Percentiles rank a stretch among this genome's conserved stretches.
phyloP scores from a whole-genome alignment of 1,140 invertebrate genomes.

The Macrotrachela quadricornifera region DNA sequence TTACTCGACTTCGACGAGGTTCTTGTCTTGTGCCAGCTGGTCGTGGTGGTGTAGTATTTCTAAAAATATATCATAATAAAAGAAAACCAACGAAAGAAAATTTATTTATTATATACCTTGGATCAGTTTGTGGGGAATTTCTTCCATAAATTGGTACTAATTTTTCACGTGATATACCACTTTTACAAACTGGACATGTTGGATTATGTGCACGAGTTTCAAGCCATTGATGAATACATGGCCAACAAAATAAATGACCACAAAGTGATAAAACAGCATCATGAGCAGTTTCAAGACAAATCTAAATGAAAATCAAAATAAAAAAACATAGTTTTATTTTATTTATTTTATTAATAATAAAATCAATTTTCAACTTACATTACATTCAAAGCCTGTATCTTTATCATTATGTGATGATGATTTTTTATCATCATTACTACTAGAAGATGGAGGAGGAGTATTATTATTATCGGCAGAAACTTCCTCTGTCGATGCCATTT shows the following conservation, averaged over 20 bases:
- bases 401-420: too few species aligned
- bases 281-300: constrained; percentile 70
- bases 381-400: too few species aligned
- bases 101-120: constrained; percentile 33
- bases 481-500: too few species aligned
- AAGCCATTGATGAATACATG: constrained; percentile 92
- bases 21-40: too few species aligned
- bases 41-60: too few species aligned
- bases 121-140: constrained; percentile 59
- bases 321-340: too few species aligned
- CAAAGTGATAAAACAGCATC: constrained; percentile 96
- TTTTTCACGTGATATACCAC: constrained; percentile 84
- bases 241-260: constrained; percentile 98
- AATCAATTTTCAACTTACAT: too few species aligned
- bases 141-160: constrained; percentile 95
- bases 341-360: too few species aligned
- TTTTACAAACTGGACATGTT: constrained; percentile 97
- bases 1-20: too few species aligned
- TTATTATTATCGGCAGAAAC: too few species aligned
- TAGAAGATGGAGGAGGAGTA: too few species aligned
- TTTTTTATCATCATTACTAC: too few species aligned
- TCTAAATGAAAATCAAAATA: constrained; percentile 12
- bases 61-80: not conserved
- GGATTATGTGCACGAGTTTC: constrained; percentile 61
- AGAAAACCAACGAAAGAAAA: not conserved